Evolutionary conservation across 2,113 vertebrate genomes (phyloP), one percentile per base, ranked within the genome.

Genomic region (Upupa epops): DNA sequence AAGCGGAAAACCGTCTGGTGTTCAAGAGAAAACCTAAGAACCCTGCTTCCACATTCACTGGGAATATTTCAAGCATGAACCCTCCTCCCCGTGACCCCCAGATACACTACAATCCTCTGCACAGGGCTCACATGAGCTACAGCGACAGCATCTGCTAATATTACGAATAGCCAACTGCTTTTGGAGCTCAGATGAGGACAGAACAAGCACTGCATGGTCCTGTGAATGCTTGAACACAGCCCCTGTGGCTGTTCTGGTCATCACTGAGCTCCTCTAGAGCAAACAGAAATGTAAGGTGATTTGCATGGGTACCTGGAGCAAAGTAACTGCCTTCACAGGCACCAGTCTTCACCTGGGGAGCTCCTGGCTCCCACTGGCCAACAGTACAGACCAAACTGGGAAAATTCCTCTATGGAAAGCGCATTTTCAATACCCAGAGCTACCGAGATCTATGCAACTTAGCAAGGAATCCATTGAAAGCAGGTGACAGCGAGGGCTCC

Each of bases 61-160:
- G 18, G 94, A 83, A 36, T 36, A 72, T 75, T 86, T 58, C 28
- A 78, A 92, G n/a, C 10, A 37, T 46, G 77, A 60, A n/a, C 21
- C 14, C 11, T 25, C 15, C n/a, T 15, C 14, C 5, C 3, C 2
- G 0, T 4, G 24, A 59, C 2, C 0, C 3, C 24, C 59, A 61
- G 82, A 68, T 21, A 51, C 69, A 48, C 24, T 37, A 9, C 58
- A 54, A 55, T 70, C 7, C 64, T 77, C 54, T 70, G 6, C 70
- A 32, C 64, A 29, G 13, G 7, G 24, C 9, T 80, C 73, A 60
- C 32, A 65, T 9, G 8, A 64, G 59, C 28, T 40, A 83, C 61
- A 83, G 28, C 40, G 75, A 49, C 25, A 69, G 7, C 9, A 15
- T 32, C 64, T 29, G 26, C 56, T 85, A 71, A 40, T 79, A 72